Evolutionary conservation across 2,113 vertebrate species (phyloP), one percentile per base, ranked within the genome.

Genomic region (Trichechus manatus): DNA sequence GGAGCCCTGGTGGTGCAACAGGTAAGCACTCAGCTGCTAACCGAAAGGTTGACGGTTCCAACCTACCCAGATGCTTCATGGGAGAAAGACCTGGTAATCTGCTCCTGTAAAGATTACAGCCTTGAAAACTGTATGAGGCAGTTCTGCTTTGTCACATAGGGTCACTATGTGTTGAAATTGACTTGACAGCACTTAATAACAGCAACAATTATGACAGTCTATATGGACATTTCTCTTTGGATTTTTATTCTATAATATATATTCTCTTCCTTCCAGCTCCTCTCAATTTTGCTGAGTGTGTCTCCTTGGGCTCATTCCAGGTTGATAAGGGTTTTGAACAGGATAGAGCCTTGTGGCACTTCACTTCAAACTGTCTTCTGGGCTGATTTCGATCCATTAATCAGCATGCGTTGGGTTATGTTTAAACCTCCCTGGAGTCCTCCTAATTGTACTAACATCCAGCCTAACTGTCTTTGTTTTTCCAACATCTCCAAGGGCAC

Each of bases 371-470:
- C n/a, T 47, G 84, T 68, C 78, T 33, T 47, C 81, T 0, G 13
- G 85, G 42, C 20, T 6, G n/a, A 44, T 1, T 1, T 22, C 23
- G 42, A 11, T 33, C 29, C 33, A 36, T 9, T 44, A 9, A 7
- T 5, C 29, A 42, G 33, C 13, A 4, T 10, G 10, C 4, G 0
- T 2, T 13, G 70, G 59, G 20, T 39, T 53, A n/a, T 33, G 22
- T 0, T 15, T n/a, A 84, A 11, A 42, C 6, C 11, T 70, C 59
- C 11, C 25, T 11, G 29, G 56, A 36, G 14, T n/a, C 1, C 13
- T 5, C 42, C n/a, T 6, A 8, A 44, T 2, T 29, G 20, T 61
- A 22, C 7, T 0, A 3, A 7, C 31, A 1, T 53, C 59, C n/a
- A 88, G 36, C 44, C 64, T 5, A 6, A 22, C 39, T 0, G 19